Evolutionary conservation across 2,888 invertebrate genomes (phyloP), one percentile per base, ranked within the genome.

Genomic region (Drosophila buzzatii): DNA sequence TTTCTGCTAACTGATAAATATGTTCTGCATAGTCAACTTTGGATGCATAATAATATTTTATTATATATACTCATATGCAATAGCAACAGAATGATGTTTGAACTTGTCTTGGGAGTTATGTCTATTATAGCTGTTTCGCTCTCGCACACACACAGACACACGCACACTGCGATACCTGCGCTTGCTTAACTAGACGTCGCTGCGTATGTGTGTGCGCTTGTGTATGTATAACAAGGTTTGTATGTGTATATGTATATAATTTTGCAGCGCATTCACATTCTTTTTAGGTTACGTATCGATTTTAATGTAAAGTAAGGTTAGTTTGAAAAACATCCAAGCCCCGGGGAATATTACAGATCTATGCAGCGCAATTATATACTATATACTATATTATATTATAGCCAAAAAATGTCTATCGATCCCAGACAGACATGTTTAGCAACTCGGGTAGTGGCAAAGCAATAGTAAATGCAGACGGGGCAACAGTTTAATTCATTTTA

Each of bases 211-310:
- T 56, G 53, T 66, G 60, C 33, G 57, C n/a, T 33, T 51, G 35
- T 69, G 81, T 83, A 63, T 76, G 69, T 79, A 82, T 78, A 76
- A 49, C 75, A 76, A 56, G 52, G 61, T 79, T 64, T 57, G 49
- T 74, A 55, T 63, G 66, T 64, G 70, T 72, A 7, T 55, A 8
- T 44, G 16, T 42, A 68, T 73, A 72, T 67, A 53, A 58, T 74
- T 89, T 76, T 89, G 84, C 85, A 76, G 72, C 81, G 75, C 72
- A 73, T 68, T 85, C 74, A 85, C 79, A 80, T 90, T 90, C 79
- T 85, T 86, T 89, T 81, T 81, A 87, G 90, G 86, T 87, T 87
- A 87, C 90, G 81, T 87, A 87, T 87, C 86, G 86, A 87, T 87
- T 87, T 81, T 89, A 79, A 67, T 77, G 53, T 66, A 65, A 71